Conservation (phyloP, 1,140 invertebrate species). For the Pseudomyrmex flavicornis region DNA sequence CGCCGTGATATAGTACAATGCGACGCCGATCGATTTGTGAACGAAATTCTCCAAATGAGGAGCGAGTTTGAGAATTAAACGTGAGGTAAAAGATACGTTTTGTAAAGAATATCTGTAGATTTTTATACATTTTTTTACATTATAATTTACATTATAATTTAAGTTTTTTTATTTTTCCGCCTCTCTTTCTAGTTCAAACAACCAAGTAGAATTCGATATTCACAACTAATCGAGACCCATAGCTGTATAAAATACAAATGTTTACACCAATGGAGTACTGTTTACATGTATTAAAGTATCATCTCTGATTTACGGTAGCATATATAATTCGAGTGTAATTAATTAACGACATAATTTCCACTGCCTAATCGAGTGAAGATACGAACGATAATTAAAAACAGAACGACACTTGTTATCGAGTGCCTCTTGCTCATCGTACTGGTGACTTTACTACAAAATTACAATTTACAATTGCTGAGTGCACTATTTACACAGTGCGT, state of each 20-base stretch:
- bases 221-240: too few relatives aligned
- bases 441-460: constrained; percentile 6
- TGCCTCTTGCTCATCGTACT: constrained; percentile 3
- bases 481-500: too few relatives aligned
- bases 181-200: too few relatives aligned
- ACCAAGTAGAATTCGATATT: too few relatives aligned
- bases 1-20: constrained; percentile 48
- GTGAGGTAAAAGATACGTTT: not conserved
- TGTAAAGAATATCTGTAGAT: not conserved
- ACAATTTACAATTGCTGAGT: not conserved
- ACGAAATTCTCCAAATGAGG: not conserved
- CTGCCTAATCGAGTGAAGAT: not conserved
- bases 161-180: not conserved
- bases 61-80: not conserved
- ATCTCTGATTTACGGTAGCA: not conserved
- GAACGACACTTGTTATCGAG: constrained; percentile 39
- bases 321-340: constrained; percentile 11
- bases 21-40: not conserved
- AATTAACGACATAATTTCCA: constrained; percentile 34
- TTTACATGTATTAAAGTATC: not conserved
- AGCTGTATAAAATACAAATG: not conserved
- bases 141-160: too few relatives aligned
- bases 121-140: not conserved
- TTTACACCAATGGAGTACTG: not conserved
- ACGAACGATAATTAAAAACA: constrained; percentile 44